Evolutionary conservation across 2,113 vertebrate species (phyloP).

Genomic region (Vulpes lagopus): DNA sequence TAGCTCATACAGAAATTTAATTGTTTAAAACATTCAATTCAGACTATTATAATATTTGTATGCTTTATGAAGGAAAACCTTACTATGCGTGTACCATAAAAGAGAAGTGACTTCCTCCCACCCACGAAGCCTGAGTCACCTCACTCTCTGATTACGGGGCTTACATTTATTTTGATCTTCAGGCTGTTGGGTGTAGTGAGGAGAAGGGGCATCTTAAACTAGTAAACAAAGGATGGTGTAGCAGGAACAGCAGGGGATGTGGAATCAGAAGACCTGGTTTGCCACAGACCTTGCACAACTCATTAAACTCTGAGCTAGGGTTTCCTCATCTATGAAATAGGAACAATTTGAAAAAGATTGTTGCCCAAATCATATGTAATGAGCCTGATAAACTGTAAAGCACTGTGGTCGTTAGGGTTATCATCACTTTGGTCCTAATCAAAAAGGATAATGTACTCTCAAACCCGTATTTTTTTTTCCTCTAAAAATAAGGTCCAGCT

Average conservation of each 20-base stretch:
- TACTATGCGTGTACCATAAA: accelerated
- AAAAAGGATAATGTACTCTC: not conserved
- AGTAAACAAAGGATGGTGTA: accelerated
- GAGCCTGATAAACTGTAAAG: not conserved
- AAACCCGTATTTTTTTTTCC: not conserved
- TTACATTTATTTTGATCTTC: not conserved
- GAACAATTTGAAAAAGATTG: accelerated
- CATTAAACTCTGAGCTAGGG: not conserved
- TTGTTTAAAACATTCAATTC: not conserved
- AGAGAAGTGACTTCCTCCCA: not conserved
- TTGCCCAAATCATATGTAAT: not conserved
- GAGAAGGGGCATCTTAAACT: not conserved
- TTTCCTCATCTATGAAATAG: not conserved
- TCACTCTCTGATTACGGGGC: not conserved
- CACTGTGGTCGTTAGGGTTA: no score
- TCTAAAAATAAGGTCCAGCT: not conserved
- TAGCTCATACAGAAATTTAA: not conserved
- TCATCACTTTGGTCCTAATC: not conserved
- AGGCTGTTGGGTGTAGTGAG: not conserved
- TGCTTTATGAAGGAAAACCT: not conserved
- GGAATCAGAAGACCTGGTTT: not conserved
- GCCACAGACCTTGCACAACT: not conserved
- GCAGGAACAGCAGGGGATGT: not conserved
- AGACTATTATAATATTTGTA: not conserved
- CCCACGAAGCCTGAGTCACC: not conserved